These are phyloP conservation scores for Syngnathus typhle DNA, from an alignment of 2,113 vertebrate species.

Conservation along the genomic window DNA sequence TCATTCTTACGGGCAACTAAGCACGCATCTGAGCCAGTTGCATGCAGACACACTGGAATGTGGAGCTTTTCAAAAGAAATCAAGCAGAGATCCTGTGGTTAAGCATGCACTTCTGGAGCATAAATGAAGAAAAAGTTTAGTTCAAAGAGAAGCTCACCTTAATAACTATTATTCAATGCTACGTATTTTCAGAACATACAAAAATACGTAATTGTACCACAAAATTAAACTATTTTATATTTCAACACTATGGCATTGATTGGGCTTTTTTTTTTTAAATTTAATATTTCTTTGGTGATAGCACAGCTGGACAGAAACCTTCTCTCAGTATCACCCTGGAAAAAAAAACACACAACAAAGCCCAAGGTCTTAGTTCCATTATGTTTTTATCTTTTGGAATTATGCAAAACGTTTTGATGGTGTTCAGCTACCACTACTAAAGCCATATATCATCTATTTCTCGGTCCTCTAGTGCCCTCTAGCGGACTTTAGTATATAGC, in stretches of 20 bases:
- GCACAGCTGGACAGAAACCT: too few relatives aligned
- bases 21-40: slow-evolving; percentile 8
- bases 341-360: too few relatives aligned
- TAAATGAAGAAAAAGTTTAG: neutral
- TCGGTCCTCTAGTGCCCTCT: slow-evolving; percentile 51
- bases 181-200: neutral
- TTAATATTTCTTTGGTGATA: too few relatives aligned
- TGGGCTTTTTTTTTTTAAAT: neutral
- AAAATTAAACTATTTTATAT: neutral
- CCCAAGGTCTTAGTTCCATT: too few relatives aligned
- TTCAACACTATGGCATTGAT: neutral
- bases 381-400: neutral
- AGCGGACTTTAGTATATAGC: slow-evolving; percentile 17
- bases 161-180: neutral
- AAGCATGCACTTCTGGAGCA: neutral
- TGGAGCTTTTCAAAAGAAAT: slow-evolving; percentile 16
- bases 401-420: neutral
- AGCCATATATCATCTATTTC: neutral
- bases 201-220: neutral
- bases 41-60: slow-evolving; percentile 20
- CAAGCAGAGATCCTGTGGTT: slow-evolving; percentile 8
- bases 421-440: neutral
- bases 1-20: slow-evolving; percentile 1
- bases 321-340: too few relatives aligned
- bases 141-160: neutral